Evolutionary conservation across 37 sponge, comb jelly and placozoan genomes (phyloP), one percentile per base, ranked within the genome.

Genomic region (Cliona cf. orientalis): DNA sequence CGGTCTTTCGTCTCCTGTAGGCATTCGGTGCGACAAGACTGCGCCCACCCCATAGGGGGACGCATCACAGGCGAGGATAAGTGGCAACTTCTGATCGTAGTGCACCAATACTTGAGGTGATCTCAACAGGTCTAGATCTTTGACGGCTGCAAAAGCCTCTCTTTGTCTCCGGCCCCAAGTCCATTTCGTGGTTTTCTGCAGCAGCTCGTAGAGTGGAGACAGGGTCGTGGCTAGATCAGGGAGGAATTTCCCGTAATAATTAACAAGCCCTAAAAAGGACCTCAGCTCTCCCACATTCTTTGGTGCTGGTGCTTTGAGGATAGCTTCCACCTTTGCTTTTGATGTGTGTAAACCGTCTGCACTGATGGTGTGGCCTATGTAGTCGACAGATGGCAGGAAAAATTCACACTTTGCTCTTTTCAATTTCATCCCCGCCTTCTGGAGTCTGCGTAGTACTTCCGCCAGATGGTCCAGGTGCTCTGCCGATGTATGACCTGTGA

Each of bases 1-100:
- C n/a, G 77, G 85, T 60, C 80, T 69, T 34, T 77, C 81, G 5
- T 5, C 38, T 9, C 90, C 46, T 23, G 55, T 60, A 5, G 38
- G 65, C 1, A 36, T n/a, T n/a, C n/a, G n/a, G n/a, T n/a, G n/a
- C n/a, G n/a, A n/a, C n/a, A n/a, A n/a, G n/a, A n/a, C n/a, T 1
- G 78, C 78, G 1, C 44, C 78, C 35, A 78, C 65, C 22, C 78
- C 64, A 64, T 78, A 78, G 1, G 78, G 45, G 14, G 75, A 75
- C 2, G 58, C 83, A 70, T 83, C 84, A 68, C 83, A 83, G 42
- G 37, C 83, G 29, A 82, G 36, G 21, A 62, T 46, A 14, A 89
- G 44, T 44, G 53, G 62, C 45, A 37, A 31, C 5, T 49, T 26
- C 3, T 53, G 72, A 58, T 90, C 63, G 34, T 46, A 90, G 43